Evolutionary conservation across 2,113 vertebrate species (phyloP).

Genomic region (Antennarius striatus): DNA sequence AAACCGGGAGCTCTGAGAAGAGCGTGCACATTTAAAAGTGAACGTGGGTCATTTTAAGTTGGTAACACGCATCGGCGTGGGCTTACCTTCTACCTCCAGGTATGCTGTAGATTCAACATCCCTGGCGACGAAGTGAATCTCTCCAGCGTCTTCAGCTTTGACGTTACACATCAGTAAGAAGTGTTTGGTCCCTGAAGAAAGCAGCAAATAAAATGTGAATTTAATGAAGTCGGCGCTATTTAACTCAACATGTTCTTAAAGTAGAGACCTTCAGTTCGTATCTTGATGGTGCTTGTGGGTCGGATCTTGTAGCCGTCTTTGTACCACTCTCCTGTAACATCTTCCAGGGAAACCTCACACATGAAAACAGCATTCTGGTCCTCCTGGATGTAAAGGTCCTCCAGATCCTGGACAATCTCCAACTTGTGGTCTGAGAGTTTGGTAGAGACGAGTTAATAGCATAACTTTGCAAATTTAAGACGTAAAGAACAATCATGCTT

Average conservation of each 20-base stretch:
- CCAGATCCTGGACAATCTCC: conserved; percentile 80
- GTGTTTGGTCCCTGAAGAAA: conserved; percentile 84
- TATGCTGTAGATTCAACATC: conserved; percentile 79
- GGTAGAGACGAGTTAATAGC: background rate
- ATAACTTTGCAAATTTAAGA: too few species aligned
- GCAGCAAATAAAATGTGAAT: too few species aligned
- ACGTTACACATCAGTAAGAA: conserved; percentile 88
- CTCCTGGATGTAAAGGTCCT: conserved; percentile 82
- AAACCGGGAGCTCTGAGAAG: conserved; percentile 84
- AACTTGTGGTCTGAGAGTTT: conserved; percentile 81
- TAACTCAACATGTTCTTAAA: background rate
- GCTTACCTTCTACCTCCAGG: conserved; percentile 87
- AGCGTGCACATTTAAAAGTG: background rate
- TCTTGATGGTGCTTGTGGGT: conserved; percentile 82
- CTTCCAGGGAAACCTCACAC: conserved; percentile 84
- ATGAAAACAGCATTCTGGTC: conserved; percentile 90
- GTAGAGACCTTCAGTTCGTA: conserved; percentile 88
- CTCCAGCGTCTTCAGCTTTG: conserved; percentile 83
- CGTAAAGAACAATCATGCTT: conserved; percentile 3
- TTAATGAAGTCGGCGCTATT: background rate
- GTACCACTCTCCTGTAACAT: conserved; percentile 85
- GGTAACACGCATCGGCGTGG: background rate
- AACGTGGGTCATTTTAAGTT: too few species aligned
- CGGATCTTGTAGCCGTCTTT: conserved; percentile 80
- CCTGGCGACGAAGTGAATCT: conserved; percentile 84